Base-by-base conservation (phyloP, 2,888 invertebrate genomes). In the Nipponacmea schrenckii region DNA sequence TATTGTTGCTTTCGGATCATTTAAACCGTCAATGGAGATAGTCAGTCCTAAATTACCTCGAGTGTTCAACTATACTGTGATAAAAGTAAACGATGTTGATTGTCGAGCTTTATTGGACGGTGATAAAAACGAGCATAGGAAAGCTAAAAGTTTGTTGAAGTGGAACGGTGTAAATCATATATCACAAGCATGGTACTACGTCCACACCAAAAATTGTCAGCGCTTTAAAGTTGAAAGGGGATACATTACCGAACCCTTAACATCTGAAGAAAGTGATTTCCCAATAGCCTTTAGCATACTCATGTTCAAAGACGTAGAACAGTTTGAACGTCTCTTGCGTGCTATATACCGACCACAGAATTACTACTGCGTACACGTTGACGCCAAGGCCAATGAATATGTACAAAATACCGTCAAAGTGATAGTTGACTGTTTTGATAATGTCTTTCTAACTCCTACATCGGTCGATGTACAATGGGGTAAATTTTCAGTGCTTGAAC, bases 271-370 rank as follows among this genome's bases (percentile, higher is more conserved):
- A 64, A 72, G 71, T 44, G 45, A 77, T n/a, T 83, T 78, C 68
- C 83, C 84, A 3, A 64, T 86, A n/a, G 84, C 85, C 7, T 86
- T 78, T 72, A 77, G 81, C 48, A 79, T 86, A 24, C 63, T 84
- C 1, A 78, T 84, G 62, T 83, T 79, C 68, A 79, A 74, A 62
- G 83, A 86, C 66, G 71, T 81, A 2, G 82, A 83, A 64, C 81
- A 82, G 68, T 39, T n/a, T 46, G 68, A 68, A 68, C 70, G 84
- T 24, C 74, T 87, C 17, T 68, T 87, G 24, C 64, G 83, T 8
- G 75, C 80, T 15, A 81, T 87, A 46, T 87, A 87, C 76, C 80
- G 83, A 50, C 86, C 86, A 5, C 84, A 86, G 68, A 87, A 87
- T 71, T 63, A 80, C 63, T 87, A 86, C 76, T 87, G 87, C 75